A percentile compares a stretch with the other conserved stretches of the same genome.
Conservation (phyloP, 2,797 vertebrate species). For the Acanthiza pusilla region DNA sequence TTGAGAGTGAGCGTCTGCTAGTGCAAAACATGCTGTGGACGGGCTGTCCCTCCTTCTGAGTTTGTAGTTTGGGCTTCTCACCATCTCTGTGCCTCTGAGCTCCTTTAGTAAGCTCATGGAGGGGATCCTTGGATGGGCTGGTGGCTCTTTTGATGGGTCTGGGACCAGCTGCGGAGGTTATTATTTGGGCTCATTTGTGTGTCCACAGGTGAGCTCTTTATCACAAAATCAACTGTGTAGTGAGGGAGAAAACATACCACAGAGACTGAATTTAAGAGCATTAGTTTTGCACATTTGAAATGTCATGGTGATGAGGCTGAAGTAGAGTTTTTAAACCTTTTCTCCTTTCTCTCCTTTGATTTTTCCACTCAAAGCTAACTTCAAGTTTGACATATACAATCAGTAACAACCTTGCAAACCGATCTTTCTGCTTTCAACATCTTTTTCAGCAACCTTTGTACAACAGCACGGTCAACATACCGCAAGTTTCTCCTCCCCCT, state of each 20-base stretch:
- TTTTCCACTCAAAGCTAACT: not conserved
- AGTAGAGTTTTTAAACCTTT: not conserved
- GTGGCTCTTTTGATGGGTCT: not conserved
- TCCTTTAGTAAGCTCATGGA: not conserved
- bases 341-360: not conserved
- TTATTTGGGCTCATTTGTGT: not conserved
- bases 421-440: not conserved
- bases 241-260: not conserved
- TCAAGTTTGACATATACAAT: not conserved
- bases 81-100: not conserved
- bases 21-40: fast-evolving
- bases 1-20: not conserved
- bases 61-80: not conserved
- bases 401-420: not conserved
- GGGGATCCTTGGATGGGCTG: not conserved
- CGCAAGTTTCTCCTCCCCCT: not conserved
- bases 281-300: not conserved
- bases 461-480: not conserved
- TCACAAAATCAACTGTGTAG: not conserved
- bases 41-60: not conserved
- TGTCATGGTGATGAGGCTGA: not conserved
- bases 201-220: fast-evolving
- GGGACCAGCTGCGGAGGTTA: not conserved
- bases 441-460: not conserved
- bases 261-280: not conserved